Percentiles rank a stretch among this genome's conserved stretches.
Evolutionary conservation across 2,113 vertebrate genomes (phyloP).

Genomic region (Carassius carassius): DNA sequence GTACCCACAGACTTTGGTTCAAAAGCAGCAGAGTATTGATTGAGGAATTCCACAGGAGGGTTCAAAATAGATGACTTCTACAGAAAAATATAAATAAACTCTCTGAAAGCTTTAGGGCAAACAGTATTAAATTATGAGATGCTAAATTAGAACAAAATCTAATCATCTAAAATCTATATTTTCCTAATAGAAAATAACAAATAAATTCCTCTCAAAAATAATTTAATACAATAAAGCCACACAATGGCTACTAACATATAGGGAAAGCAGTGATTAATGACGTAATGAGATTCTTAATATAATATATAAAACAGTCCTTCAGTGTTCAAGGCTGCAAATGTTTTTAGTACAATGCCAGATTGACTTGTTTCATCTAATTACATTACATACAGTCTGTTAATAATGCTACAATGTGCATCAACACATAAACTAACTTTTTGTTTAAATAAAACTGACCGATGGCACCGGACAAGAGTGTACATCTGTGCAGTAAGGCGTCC

Average conservation of each 20-base stretch:
- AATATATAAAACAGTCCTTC: neutral
- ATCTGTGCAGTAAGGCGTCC: neutral
- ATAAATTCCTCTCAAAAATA: neutral
- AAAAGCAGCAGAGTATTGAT: constrained; percentile 68
- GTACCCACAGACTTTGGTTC: constrained; percentile 78
- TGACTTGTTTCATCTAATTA: neutral
- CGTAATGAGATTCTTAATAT: neutral
- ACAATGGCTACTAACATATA: neutral
- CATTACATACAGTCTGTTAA: neutral
- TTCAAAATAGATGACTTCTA: constrained; percentile 20
- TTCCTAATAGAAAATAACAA: neutral
- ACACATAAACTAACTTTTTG: no score
- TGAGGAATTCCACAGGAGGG: constrained; percentile 85
- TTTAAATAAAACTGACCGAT: neutral
- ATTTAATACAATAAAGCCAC: neutral
- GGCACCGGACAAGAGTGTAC: neutral
- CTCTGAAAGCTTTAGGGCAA: neutral
- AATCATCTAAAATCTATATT: constrained; percentile 1
- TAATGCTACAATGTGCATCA: neutral
- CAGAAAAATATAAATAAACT: neutral
- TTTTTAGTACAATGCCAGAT: neutral
- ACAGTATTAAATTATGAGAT: neutral
- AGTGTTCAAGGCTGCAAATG: neutral
- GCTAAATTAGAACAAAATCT: neutral
- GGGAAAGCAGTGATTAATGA: neutral